Percentiles rank a stretch among this genome's conserved stretches.
phyloP scores from a whole-genome alignment of 2,113 vertebrate species.

The Gasterosteus aculeatus region DNA sequence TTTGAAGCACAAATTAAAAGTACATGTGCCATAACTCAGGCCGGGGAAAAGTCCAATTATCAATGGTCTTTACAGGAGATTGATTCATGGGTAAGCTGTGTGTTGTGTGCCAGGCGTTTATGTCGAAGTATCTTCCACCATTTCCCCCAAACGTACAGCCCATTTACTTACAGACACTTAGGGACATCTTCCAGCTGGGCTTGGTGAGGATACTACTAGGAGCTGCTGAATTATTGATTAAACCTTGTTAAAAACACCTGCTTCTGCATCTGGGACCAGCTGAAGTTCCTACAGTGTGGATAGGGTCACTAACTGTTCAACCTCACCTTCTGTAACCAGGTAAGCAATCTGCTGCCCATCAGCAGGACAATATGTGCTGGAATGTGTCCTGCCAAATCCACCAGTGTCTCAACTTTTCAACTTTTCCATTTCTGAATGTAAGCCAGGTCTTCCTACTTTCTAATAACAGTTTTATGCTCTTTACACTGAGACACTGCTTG shows the following conservation, averaged over 20 bases:
- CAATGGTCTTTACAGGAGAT: slow-evolving; percentile 9
- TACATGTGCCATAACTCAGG: slow-evolving; percentile 35
- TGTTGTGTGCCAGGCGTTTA: not conserved
- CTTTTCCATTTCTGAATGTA: slow-evolving; percentile 1
- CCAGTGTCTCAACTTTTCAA: slow-evolving; percentile 21
- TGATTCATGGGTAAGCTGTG: not conserved
- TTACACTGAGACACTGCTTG: not conserved
- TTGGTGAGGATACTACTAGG: slow-evolving; percentile 33
- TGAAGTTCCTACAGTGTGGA: slow-evolving; percentile 44
- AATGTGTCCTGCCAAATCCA: slow-evolving; percentile 21
- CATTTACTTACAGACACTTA: slow-evolving; percentile 29
- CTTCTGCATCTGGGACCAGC: slow-evolving; percentile 63
- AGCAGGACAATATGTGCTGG: slow-evolving; percentile 33
- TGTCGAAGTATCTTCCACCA: not conserved
- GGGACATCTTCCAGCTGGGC: slow-evolving; percentile 54
- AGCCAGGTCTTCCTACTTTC: not conserved
- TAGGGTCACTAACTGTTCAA: slow-evolving; percentile 38
- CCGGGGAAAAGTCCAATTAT: slow-evolving; percentile 45
- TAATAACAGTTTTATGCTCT: not conserved
- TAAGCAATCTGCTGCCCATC: slow-evolving; percentile 43
- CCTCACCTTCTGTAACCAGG: slow-evolving; percentile 36
- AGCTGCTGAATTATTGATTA: slow-evolving; percentile 76
- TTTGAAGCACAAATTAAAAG: slow-evolving; percentile 48
- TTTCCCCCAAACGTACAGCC: slow-evolving; percentile 6
- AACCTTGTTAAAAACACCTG: slow-evolving; percentile 68